Conservation (phyloP, 2,888 invertebrate genomes). For the Malacosoma neustria region DNA sequence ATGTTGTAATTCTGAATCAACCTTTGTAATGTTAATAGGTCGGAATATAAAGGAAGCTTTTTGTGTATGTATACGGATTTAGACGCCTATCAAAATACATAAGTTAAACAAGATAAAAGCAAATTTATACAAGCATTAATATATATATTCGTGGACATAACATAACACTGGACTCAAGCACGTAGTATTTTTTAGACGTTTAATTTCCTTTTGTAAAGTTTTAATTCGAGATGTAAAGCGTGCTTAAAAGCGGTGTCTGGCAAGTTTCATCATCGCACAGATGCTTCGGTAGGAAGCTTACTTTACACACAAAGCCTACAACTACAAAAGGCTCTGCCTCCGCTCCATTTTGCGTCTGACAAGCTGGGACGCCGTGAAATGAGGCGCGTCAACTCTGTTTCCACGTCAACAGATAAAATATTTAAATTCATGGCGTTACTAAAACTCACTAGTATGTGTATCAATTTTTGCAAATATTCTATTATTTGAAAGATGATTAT, state of each 20-base stretch:
- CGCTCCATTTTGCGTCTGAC: slow-evolving; percentile 68
- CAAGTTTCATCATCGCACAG: slow-evolving; percentile 72
- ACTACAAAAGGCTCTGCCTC: slow-evolving; percentile 67
- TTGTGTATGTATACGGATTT: not conserved
- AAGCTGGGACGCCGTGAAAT: slow-evolving; percentile 59
- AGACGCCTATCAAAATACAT: not conserved
- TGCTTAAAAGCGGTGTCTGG: slow-evolving; percentile 70
- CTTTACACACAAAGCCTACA: slow-evolving; percentile 71
- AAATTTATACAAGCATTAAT: no score
- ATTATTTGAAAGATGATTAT: no score
- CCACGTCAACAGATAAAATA: slow-evolving; percentile 40
- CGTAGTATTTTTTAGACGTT: slow-evolving; percentile 54
- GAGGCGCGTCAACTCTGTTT: slow-evolving; percentile 55
- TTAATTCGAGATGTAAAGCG: slow-evolving; percentile 69
- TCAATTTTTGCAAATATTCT: no score
- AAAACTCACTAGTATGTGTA: slow-evolving; percentile 13
- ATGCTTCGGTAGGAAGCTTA: slow-evolving; percentile 69
- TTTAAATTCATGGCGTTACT: slow-evolving; percentile 26
- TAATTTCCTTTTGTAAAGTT: slow-evolving; percentile 70
- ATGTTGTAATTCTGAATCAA: not conserved
- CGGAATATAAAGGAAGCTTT: slow-evolving; percentile 6
- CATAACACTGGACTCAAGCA: no score
- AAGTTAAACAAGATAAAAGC: no score
- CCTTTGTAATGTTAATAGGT: not conserved
- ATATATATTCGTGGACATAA: no score